These are phyloP conservation scores for Tenebrio molitor DNA, from an alignment of 1,140 invertebrate species.

Conservation along the genomic window DNA sequence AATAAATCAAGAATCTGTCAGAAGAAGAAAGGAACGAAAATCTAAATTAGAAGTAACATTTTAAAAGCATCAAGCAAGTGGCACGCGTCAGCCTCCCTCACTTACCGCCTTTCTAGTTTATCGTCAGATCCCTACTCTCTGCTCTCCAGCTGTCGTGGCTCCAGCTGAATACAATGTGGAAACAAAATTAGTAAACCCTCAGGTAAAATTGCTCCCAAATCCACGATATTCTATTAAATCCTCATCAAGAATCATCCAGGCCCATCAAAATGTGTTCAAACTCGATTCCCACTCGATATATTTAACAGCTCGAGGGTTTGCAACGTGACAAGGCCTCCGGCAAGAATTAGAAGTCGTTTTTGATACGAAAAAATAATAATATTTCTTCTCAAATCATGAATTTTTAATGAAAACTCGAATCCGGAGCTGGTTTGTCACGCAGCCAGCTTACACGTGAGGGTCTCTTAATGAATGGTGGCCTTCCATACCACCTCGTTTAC, in stretches of 20 bases:
- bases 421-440: background rate
- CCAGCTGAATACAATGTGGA: constrained; percentile 7
- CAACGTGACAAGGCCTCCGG: background rate
- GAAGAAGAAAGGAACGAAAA: constrained; percentile 1
- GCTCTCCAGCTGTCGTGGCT: constrained; percentile 39
- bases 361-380: background rate
- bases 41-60: constrained; percentile 39
- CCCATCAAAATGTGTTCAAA: constrained; percentile 13
- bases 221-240: constrained; percentile 33
- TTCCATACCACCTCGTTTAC: background rate
- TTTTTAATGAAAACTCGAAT: background rate
- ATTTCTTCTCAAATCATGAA: background rate
- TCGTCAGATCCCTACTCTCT: constrained; percentile 24
- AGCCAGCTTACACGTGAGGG: background rate
- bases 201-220: constrained; percentile 30
- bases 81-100: constrained; percentile 39
- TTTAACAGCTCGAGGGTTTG: background rate
- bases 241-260: constrained; percentile 31
- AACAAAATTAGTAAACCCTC: constrained; percentile 27
- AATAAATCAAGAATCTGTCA: constrained; percentile 22
- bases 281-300: background rate
- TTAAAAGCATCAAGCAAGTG: constrained; percentile 36
- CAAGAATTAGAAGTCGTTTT: background rate
- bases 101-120: constrained; percentile 24
- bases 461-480: background rate